These are phyloP conservation scores for Dendronephthya gigantea DNA, from an alignment of 64 coral and sea anemone genomes.

Conservation along the genomic window DNA sequence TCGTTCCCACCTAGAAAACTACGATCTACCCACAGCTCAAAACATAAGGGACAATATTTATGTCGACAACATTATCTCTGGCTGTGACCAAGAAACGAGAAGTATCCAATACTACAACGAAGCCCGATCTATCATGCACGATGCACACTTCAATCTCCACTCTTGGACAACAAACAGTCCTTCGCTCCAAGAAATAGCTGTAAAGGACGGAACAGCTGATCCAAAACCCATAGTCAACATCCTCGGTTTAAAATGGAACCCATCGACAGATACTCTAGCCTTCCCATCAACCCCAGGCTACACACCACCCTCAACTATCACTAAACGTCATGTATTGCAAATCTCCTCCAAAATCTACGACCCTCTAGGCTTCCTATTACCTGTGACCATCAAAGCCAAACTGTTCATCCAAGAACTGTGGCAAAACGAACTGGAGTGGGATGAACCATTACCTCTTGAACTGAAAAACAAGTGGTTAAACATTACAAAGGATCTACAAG, in stretches of 20 bases:
- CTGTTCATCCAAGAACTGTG: constrained; percentile 42
- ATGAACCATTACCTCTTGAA: constrained; percentile 30
- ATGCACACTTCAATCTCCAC: background rate
- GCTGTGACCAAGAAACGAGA: background rate
- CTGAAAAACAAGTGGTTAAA: no score
- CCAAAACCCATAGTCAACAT: background rate
- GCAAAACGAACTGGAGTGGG: constrained; percentile 28
- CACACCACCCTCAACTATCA: background rate
- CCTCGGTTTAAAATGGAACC: background rate
- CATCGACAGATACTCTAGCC: background rate
- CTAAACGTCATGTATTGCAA: constrained; percentile 17
- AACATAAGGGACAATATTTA: background rate
- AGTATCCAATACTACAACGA: background rate
- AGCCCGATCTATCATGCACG: background rate
- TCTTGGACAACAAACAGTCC: background rate
- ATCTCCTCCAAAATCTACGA: constrained; percentile 34
- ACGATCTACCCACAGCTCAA: background rate
- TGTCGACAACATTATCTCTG: background rate
- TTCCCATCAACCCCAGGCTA: background rate
- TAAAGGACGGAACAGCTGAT: background rate
- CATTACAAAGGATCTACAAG: no score
- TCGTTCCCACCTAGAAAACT: background rate
- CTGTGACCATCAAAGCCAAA: constrained; percentile 32
- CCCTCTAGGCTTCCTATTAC: constrained; percentile 35
- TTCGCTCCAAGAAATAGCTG: background rate